A percentile compares a stretch with the other conserved stretches of the same genome.
phyloP scores from a whole-genome alignment of 2,113 vertebrate species.

The Cyprinus carpio region DNA sequence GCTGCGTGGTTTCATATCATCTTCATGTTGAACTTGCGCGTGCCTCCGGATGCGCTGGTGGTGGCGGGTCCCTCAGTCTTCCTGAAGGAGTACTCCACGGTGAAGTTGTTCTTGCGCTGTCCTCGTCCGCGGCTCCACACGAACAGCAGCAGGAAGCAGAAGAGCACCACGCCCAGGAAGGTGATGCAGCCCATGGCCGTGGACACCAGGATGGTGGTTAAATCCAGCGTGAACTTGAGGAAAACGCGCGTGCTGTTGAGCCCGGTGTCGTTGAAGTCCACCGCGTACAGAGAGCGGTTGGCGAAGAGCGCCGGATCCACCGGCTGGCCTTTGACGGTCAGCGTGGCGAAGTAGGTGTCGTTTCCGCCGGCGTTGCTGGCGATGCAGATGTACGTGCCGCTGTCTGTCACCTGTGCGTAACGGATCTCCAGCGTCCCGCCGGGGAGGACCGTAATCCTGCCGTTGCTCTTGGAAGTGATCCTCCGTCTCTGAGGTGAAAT shows the following conservation, averaged over 20 bases:
- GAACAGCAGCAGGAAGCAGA: conserved; percentile 97
- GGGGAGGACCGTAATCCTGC: conserved; percentile 81
- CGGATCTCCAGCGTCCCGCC: conserved; percentile 91
- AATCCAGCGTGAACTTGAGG: conserved; percentile 75
- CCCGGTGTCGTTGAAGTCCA: too few species aligned
- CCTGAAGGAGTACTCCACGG: conserved; percentile 79
- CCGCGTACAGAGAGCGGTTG: conserved; percentile 82
- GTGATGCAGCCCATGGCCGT: conserved; percentile 99
- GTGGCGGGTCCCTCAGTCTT: conserved; percentile 87
- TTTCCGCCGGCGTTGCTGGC: conserved; percentile 96
- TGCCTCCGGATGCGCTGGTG: conserved; percentile 81
- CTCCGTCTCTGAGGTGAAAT: conserved; percentile 89
- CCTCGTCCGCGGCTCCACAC: conserved; percentile 90
- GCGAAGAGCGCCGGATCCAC: conserved; percentile 72
- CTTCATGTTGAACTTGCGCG: conserved; percentile 99
- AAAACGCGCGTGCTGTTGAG: too few species aligned
- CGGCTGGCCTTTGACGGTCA: conserved; percentile 81
- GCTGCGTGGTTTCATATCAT: conserved; percentile 94
- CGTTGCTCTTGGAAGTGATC: conserved; percentile 80
- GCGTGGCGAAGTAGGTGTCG: conserved; percentile 94
- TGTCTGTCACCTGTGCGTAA: conserved; percentile 88
- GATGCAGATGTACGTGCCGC: conserved; percentile 96
- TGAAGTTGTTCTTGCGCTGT: too few species aligned
- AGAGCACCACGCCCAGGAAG: conserved; percentile 96
- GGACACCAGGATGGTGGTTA: conserved; percentile 97